Base-by-base conservation (phyloP, 2,888 invertebrate species). In the Stenodera caucasica region DNA sequence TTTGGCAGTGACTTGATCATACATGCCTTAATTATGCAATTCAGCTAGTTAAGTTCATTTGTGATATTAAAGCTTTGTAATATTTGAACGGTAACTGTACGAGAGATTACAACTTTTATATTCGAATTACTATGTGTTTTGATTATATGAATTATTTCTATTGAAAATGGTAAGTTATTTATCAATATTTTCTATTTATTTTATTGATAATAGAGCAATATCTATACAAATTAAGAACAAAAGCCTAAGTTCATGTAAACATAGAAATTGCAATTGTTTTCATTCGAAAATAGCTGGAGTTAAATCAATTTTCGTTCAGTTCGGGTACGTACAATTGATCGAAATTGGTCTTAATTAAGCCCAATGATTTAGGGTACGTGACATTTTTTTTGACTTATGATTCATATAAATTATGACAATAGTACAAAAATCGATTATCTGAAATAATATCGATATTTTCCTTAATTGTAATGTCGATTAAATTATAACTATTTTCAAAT, bases 21-120 rank as follows among this genome's bases (percentile, higher is more conserved):
- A 45, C 45, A 57, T 37, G 57, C 57, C 55, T 70, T 70, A 69
- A 68, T 69, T 68, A 66, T 66, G 71, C 69, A 73, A 73, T 73
- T 74, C 69, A 74, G 70, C 71, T 66, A 67, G 71, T 73, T 74
- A 72, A 73, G 57, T 62, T 67, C 54, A 54, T 63, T 63, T 52
- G 53, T 63, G 55, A 50, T 9, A 49, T 12, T 45, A 45, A 23
- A 63, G 60, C 57, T 57, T 54, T 52, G 18, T 23, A 12, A 12
- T 45, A 45, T 45, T 45, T 60, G 49, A 37, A 55, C 49, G 33
- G 53, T 57, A 33, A 51, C 51, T 53, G 37, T 53, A 56, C 49
- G 29, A 15, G 50, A 58, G 58, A 58, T 58, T 53, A 58, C 37
- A 45, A 45, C 45, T 33, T 49, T 55, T 55, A 53, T 56, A 40